Conservation (phyloP, 2,888 invertebrate species). For the Arenicola marina region DNA sequence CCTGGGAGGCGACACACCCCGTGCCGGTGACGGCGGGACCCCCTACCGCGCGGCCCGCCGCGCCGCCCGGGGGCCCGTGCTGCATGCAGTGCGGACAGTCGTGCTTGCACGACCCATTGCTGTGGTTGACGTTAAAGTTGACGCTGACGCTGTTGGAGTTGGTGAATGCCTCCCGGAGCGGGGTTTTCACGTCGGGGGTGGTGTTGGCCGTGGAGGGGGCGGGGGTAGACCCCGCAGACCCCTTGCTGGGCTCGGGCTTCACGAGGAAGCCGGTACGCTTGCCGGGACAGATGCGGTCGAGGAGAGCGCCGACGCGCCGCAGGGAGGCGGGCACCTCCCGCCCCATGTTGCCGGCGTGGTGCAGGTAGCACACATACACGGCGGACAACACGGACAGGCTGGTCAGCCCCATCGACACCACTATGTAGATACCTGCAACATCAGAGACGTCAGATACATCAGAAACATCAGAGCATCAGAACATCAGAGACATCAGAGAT, state of each 20-base stretch:
- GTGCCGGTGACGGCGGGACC: too few species aligned
- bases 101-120: too few species aligned
- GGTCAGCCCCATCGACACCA: constrained; percentile 67
- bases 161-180: constrained; percentile 14
- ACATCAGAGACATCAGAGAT: not conserved
- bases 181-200: constrained; percentile 17
- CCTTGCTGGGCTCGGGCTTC: not conserved
- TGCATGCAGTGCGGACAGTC: not conserved
- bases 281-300: constrained; percentile 4
- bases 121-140: constrained; percentile 8
- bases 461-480: not conserved
- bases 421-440: constrained; percentile 64
- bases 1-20: not conserved
- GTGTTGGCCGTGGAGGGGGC: constrained; percentile 8
- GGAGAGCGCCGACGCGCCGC: not conserved
- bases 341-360: constrained; percentile 64
- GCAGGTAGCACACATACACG: constrained; percentile 66
- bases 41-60: not conserved
- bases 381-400: constrained; percentile 66
- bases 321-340: constrained; percentile 16
- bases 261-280: not conserved
- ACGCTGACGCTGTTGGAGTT: too few species aligned
- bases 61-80: not conserved
- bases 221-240: not conserved
- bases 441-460: not conserved